Base-by-base conservation (phyloP, 2,113 vertebrate genomes). In the Indicator maculatus region DNA sequence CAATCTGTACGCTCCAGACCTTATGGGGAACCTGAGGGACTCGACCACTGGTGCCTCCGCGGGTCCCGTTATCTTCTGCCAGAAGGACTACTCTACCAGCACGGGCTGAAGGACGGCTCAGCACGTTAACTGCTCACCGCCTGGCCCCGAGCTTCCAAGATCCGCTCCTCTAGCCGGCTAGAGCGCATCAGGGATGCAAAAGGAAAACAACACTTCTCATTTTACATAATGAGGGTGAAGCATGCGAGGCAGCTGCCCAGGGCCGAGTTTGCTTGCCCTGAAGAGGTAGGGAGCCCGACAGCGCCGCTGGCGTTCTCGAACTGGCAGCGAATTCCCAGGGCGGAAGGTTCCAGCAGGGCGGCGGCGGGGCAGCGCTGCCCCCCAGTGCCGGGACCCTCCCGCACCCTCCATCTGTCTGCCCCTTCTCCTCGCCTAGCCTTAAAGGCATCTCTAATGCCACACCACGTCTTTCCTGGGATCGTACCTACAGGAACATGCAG, bases 231-330 rank as follows among this genome's bases (percentile, higher is more conserved):
- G 8, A 6, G 14, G 9, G 19, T 3, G 31, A 86, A 17, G 58
- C 28, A 9, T 3, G 16, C 30, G 30, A 36, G 36, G 7, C 41
- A 19, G 17, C 15, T 10, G 2, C 4, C 8, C 58, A 12, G 65
- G 58, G 13, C 38, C 50, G 76, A 8, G 4, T 47, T 33, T 30
- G 45, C 47, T 18, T 10, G 33, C 21, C 10, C 11, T 27, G 39
- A 41, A 8, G 41, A 8, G 1, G 2, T 59, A 16, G 52, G 19
- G 56, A 71, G 24, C 9, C 20, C 33, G 0, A 13, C 10, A 4
- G 41, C 41, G 0, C 33, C 1, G 15, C 0, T 0, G 1, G 52
- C 21, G 0, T 10, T 10, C 39, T 6, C 17, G 1, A 1, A 2
- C 3, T 5, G 7, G 1, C 4, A 0, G 16, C 0, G 28, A 3